Conservation (phyloP, 2,888 invertebrate species). For the Trilocha varians region DNA sequence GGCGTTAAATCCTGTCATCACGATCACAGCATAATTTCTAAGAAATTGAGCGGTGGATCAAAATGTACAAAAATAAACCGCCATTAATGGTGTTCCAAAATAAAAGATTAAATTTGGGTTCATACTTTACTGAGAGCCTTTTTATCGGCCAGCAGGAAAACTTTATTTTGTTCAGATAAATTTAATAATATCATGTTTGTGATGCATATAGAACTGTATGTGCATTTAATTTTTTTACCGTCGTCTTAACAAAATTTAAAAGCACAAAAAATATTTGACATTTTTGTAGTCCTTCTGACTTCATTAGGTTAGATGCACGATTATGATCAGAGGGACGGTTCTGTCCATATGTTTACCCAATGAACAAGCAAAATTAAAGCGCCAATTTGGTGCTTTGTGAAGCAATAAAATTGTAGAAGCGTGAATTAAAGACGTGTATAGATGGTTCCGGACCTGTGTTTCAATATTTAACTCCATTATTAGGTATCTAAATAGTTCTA, state of each 20-base stretch:
- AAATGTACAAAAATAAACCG: too few relatives aligned
- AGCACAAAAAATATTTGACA: conserved; percentile 2
- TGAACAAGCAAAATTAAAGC: conserved; percentile 1
- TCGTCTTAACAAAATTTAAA: conserved; percentile 4
- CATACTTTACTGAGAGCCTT: too few relatives aligned
- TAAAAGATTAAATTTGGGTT: too few relatives aligned
- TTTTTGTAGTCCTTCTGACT: conserved; percentile 6
- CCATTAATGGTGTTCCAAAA: too few relatives aligned
- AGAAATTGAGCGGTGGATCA: too few relatives aligned
- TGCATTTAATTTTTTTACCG: not conserved
- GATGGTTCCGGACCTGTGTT: too few relatives aligned
- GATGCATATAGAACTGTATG: not conserved
- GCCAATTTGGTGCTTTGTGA: conserved; percentile 2
- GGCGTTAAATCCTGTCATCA: too few relatives aligned
- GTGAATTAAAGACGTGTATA: too few relatives aligned
- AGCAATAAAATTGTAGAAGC: conserved; percentile 6
- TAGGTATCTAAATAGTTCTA: too few relatives aligned
- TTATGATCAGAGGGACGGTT: conserved; percentile 1
- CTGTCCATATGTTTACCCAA: conserved; percentile 1
- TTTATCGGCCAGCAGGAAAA: not conserved
- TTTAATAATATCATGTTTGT: not conserved
- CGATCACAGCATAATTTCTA: too few relatives aligned
- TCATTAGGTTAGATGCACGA: conserved; percentile 7
- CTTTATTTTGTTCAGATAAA: not conserved
- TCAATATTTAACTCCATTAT: too few relatives aligned